Conservation (phyloP, 2,113 vertebrate species). For the Nibea albiflora region DNA sequence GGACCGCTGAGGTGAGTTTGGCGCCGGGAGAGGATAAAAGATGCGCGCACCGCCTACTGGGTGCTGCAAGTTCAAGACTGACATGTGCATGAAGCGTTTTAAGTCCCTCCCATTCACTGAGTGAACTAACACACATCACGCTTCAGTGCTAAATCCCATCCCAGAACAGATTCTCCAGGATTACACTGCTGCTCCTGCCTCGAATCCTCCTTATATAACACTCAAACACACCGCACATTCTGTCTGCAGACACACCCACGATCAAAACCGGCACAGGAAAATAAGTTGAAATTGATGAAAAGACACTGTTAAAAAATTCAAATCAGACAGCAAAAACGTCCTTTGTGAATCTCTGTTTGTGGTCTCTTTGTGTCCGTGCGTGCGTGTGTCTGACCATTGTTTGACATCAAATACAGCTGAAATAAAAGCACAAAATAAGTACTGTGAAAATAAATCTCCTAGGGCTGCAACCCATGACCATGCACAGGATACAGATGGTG, state of each 20-base stretch:
- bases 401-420: conserved; percentile 68
- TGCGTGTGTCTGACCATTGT: conserved; percentile 53
- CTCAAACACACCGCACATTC: background rate
- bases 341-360: conserved; percentile 25
- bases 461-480: conserved; percentile 60
- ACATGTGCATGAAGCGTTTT: conserved; percentile 28
- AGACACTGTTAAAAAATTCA: background rate
- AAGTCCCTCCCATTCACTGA: conserved; percentile 25
- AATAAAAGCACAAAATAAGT: conserved; percentile 63
- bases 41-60: background rate
- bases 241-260: conserved; percentile 1
- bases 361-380: conserved; percentile 25
- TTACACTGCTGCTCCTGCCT: conserved; percentile 55
- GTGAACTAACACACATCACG: conserved; percentile 41
- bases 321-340: background rate
- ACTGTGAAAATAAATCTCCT: conserved; percentile 69
- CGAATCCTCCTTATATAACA: conserved; percentile 71
- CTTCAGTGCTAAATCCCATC: conserved; percentile 58
- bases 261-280: background rate
- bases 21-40: background rate
- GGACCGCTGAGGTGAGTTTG: background rate
- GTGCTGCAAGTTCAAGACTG: background rate
- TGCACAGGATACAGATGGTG: conserved; percentile 74
- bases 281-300: background rate
- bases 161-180: conserved; percentile 65